These are phyloP conservation scores for Diadegma fenestrale DNA, from an alignment of 2,888 invertebrate genomes.

Conservation along the genomic window DNA sequence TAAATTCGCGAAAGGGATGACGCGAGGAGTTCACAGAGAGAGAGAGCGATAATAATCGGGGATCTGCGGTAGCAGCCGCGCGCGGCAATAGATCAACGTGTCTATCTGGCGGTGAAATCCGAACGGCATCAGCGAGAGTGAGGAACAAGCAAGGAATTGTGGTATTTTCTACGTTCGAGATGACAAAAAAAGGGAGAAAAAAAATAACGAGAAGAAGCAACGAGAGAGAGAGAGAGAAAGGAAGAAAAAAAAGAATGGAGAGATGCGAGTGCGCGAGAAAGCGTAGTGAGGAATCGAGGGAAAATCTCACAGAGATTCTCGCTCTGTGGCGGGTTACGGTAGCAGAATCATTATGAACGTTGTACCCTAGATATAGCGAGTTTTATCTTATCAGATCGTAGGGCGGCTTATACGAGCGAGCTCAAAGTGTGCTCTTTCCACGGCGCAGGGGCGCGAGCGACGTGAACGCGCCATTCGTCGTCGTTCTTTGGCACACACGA, in stretches of 20 bases:
- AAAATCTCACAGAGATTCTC: constrained; percentile 44
- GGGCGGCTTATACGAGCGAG: constrained; percentile 76
- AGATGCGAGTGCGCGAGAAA: constrained; percentile 34
- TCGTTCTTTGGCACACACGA: constrained; percentile 14
- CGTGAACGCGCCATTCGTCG: constrained; percentile 48
- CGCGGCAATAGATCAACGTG: constrained; percentile 59
- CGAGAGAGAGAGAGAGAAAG: too few species aligned
- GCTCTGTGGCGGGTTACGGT: constrained; percentile 27
- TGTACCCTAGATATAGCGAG: constrained; percentile 38
- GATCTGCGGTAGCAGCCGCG: constrained; percentile 44
- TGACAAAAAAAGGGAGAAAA: constrained; percentile 18
- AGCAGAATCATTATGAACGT: constrained; percentile 47
- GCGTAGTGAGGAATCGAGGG: constrained; percentile 31
- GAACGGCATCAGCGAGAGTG: constrained; percentile 43
- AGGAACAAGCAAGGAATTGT: constrained; percentile 63
- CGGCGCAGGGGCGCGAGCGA: constrained; percentile 61
- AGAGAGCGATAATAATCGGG: constrained; percentile 50
- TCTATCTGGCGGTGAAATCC: constrained; percentile 56
- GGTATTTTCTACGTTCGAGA: constrained; percentile 34
- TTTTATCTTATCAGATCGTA: constrained; percentile 79
- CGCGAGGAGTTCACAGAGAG: constrained; percentile 2
- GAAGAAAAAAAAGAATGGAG: neutral
- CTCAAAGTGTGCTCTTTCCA: constrained; percentile 76
- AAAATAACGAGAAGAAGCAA: too few species aligned
- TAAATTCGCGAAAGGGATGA: neutral